Conservation (phyloP, 2,888 invertebrate genomes). For the Dolichomitus sp. region DNA sequence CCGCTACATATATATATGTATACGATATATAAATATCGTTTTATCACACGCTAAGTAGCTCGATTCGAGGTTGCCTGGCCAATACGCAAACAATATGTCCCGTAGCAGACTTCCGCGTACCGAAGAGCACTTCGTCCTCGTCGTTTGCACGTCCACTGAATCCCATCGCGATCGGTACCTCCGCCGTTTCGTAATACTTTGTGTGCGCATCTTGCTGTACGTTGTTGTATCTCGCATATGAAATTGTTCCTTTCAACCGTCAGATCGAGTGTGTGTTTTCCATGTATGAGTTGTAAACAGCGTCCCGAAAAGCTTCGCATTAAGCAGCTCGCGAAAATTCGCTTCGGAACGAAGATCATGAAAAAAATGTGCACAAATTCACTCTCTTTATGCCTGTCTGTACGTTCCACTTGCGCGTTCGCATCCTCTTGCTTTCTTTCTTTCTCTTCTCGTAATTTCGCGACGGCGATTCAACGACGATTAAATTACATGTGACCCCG, state of each 20-base stretch:
- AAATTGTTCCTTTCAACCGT: background rate
- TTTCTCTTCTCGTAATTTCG: background rate
- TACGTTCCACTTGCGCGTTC: background rate
- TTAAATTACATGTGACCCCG: slow-evolving; percentile 80
- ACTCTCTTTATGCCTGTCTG: slow-evolving; percentile 40
- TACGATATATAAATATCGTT: slow-evolving; percentile 53
- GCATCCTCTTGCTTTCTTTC: background rate
- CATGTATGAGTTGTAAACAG: slow-evolving; percentile 2
- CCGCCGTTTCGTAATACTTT: slow-evolving; percentile 44
- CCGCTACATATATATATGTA: slow-evolving; percentile 53
- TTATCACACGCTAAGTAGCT: slow-evolving; percentile 73
- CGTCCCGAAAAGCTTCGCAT: slow-evolving; percentile 11
- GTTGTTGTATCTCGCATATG: background rate
- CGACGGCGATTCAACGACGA: slow-evolving; percentile 16
- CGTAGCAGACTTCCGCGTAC: slow-evolving; percentile 48
- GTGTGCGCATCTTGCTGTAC: slow-evolving; percentile 16
- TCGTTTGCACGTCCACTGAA: slow-evolving; percentile 19
- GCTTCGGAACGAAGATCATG: slow-evolving; percentile 41
- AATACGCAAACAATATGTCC: slow-evolving; percentile 61
- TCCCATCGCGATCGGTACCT: slow-evolving; percentile 21
- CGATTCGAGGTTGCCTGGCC: slow-evolving; percentile 59
- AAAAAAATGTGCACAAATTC: slow-evolving; percentile 64
- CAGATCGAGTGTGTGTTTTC: slow-evolving; percentile 8
- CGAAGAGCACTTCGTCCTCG: slow-evolving; percentile 24
- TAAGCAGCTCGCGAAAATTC: slow-evolving; percentile 36